A percentile compares a stretch with the other conserved stretches of the same genome.
Conservation (phyloP, 2,797 vertebrate species). For the Ispidina lecontei region DNA sequence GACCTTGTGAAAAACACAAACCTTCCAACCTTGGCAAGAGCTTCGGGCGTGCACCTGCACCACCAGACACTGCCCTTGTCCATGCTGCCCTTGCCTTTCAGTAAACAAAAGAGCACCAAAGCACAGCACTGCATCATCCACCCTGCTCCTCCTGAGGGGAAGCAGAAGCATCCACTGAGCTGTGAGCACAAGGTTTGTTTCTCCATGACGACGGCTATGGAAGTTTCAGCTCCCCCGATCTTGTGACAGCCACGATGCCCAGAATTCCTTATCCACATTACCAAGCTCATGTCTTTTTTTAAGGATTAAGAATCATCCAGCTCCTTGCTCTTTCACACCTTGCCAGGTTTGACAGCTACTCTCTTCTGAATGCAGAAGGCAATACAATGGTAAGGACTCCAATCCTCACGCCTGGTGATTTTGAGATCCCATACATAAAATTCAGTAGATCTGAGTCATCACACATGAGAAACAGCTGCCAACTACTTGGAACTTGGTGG, state of each 20-base stretch:
- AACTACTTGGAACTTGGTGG: slow-evolving; percentile 53
- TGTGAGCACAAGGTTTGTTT: neutral
- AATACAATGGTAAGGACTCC: neutral
- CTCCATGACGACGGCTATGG: neutral
- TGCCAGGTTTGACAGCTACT: neutral
- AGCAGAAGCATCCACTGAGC: neutral
- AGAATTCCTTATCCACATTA: neutral
- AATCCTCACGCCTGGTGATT: neutral
- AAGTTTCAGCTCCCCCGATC: slow-evolving; percentile 16
- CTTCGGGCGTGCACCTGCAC: rapidly evolving
- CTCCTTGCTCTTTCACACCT: rapidly evolving
- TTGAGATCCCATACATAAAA: slow-evolving; percentile 11
- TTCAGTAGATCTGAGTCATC: slow-evolving; percentile 46
- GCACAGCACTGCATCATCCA: neutral
- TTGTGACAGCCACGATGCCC: neutral
- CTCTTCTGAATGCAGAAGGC: neutral
- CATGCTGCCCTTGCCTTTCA: neutral
- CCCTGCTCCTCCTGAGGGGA: neutral
- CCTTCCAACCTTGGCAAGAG: neutral
- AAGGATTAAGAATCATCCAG: neutral
- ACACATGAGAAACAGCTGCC: slow-evolving; percentile 48
- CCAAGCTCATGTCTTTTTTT: neutral
- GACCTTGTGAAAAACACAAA: neutral
- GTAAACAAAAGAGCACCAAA: neutral
- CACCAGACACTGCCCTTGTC: neutral